These are phyloP conservation scores for Oreocharis arfaki DNA, from an alignment of 2,113 vertebrate genomes.

Conservation along the genomic window DNA sequence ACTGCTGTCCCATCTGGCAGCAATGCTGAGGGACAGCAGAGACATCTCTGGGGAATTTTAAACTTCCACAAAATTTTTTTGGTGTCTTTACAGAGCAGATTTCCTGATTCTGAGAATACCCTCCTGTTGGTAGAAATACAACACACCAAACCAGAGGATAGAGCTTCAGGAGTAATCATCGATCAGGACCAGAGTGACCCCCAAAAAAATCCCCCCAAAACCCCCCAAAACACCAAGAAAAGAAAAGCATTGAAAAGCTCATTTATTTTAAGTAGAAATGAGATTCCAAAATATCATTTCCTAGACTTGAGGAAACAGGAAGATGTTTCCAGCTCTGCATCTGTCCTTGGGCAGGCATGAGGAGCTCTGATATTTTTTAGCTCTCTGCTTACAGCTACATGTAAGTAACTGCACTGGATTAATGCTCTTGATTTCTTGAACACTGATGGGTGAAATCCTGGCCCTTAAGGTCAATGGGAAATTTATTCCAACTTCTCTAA, in stretches of 20 bases:
- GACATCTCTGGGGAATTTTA: not conserved
- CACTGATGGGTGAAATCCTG: not conserved
- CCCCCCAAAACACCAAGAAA: not conserved
- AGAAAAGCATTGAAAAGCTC: not conserved
- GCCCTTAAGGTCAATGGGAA: not conserved
- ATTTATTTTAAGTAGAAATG: not conserved
- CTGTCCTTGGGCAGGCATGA: not conserved
- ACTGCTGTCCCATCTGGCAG: not conserved
- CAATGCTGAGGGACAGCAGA: not conserved
- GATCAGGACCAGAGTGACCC: not conserved
- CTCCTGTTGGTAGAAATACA: not conserved
- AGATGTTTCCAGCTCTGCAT: not conserved
- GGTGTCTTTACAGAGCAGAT: not conserved
- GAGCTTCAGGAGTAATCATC: not conserved
- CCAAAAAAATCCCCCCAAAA: not conserved
- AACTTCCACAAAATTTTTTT: not conserved
- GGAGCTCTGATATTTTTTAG: not conserved
- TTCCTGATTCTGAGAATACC: not conserved
- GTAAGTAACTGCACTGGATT: not conserved
- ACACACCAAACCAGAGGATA: not conserved
- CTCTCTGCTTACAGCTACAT: not conserved
- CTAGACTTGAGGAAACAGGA: not conserved
- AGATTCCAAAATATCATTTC: not conserved
- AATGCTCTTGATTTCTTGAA: not conserved
- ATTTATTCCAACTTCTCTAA: not conserved